Percentiles rank a stretch among this genome's conserved stretches.
Evolutionary conservation across 2,888 invertebrate species (phyloP).

Genomic region (Ormia ochracea): DNA sequence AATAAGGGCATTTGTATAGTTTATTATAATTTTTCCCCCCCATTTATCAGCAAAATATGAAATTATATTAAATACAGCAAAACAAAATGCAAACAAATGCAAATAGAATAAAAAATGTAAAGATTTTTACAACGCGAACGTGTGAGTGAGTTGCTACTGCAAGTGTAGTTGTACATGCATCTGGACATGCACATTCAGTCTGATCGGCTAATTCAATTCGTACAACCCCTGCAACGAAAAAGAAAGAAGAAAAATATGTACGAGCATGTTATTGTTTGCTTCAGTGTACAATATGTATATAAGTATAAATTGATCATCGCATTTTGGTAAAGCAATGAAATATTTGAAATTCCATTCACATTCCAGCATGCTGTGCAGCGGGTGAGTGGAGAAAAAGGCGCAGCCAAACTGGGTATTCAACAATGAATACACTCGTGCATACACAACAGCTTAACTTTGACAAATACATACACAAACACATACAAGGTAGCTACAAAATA

Average conservation of each 20-base stretch:
- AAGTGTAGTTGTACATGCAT: constrained; percentile 31
- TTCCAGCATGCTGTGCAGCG: constrained; percentile 72
- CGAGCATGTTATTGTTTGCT: constrained; percentile 50
- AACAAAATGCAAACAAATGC: constrained; percentile 3
- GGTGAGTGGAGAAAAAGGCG: constrained; percentile 48
- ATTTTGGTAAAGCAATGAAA: constrained; percentile 69
- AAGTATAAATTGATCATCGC: constrained; percentile 54
- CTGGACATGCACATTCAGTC: too few relatives aligned
- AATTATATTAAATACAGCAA: constrained; percentile 2
- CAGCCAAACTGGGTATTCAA: constrained; percentile 45
- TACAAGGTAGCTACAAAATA: constrained; percentile 10
- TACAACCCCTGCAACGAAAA: constrained; percentile 5
- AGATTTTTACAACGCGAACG: not conserved
- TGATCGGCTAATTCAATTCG: constrained; percentile 12
- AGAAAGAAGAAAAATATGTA: constrained; percentile 11
- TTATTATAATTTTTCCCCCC: too few relatives aligned
- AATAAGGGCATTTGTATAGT: too few relatives aligned
- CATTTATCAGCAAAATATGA: not conserved
- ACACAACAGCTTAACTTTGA: constrained; percentile 12
- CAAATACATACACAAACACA: not conserved
- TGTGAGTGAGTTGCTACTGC: constrained; percentile 40
- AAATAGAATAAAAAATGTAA: constrained; percentile 21
- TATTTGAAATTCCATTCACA: constrained; percentile 75
- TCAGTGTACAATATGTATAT: too few relatives aligned
- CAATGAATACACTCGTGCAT: constrained; percentile 29